Evolutionary conservation across 2,888 invertebrate species (phyloP).

Genomic region (Dorcus parallelipipedus): DNA sequence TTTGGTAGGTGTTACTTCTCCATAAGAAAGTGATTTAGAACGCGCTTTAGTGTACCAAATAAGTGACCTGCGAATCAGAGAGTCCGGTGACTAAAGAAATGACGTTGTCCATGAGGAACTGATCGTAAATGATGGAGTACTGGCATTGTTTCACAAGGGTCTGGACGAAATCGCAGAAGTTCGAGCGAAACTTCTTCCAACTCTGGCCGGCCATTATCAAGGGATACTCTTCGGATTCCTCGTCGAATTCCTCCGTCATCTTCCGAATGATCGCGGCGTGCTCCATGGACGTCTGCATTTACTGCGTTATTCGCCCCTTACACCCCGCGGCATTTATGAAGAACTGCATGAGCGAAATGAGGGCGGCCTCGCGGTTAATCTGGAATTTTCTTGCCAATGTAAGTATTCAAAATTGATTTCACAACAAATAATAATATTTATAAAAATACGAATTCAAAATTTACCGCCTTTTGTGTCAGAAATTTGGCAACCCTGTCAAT

Average conservation of each 20-base stretch:
- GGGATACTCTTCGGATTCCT: slow-evolving; percentile 99
- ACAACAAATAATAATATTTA: too few relatives aligned
- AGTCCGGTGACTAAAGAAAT: slow-evolving; percentile 95
- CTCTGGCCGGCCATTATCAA: slow-evolving; percentile 94
- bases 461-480: too few relatives aligned
- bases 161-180: slow-evolving; percentile 97
- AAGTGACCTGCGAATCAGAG: slow-evolving; percentile 89
- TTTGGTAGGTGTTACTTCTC: too few relatives aligned
- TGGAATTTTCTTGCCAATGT: slow-evolving; percentile 21
- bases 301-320: slow-evolving; percentile 85
- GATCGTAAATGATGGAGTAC: slow-evolving; percentile 98
- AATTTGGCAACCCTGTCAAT: too few relatives aligned
- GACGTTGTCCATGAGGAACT: slow-evolving; percentile 98
- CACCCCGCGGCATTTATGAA: slow-evolving; percentile 98
- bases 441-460: too few relatives aligned
- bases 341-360: slow-evolving; percentile 95
- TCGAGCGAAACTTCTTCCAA: slow-evolving; percentile 95
- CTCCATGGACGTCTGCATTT: slow-evolving; percentile 93
- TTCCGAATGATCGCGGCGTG: slow-evolving; percentile 95
- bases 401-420: background rate
- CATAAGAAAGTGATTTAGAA: background rate
- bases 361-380: slow-evolving; percentile 79
- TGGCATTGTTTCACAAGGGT: slow-evolving; percentile 96
- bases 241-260: slow-evolving; percentile 99
- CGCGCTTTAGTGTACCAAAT: background rate